Percentiles rank a stretch among this genome's conserved stretches.
Evolutionary conservation across 2,113 vertebrate species (phyloP).

Genomic region (Rhabdornis inornatus): DNA sequence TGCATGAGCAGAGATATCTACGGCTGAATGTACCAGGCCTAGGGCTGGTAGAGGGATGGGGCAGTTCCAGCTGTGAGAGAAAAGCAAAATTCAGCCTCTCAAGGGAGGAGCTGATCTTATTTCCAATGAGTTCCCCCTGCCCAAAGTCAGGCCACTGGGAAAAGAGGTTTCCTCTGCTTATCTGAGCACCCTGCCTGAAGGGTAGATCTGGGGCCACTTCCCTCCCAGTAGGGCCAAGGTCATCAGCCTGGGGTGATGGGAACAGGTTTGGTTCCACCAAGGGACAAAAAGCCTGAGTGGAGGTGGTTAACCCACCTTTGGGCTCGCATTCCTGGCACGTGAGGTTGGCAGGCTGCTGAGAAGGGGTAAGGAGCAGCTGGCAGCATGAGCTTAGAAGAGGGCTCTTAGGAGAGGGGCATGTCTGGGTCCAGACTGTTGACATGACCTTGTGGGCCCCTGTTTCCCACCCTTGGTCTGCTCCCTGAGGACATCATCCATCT

Average conservation of each 20-base stretch:
- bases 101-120: background rate
- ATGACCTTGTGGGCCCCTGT: background rate
- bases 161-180: background rate
- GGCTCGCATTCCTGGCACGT: fast-evolving
- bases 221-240: background rate
- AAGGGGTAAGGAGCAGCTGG: background rate
- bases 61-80: background rate
- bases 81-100: background rate
- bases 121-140: background rate
- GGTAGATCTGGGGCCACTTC: background rate
- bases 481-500: background rate
- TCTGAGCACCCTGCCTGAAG: background rate
- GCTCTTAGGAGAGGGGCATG: background rate
- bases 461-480: background rate
- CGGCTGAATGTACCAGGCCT: background rate
- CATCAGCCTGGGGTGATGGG: background rate
- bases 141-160: fast-evolving
- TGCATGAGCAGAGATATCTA: background rate
- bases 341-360: background rate
- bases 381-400: background rate
- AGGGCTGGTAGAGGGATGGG: background rate
- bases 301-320: too few relatives aligned
- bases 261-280: background rate
- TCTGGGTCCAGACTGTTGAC: background rate
- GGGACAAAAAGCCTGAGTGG: background rate